Evolutionary conservation across 2,797 vertebrate genomes (phyloP), one percentile per base, ranked within the genome.

Genomic region (Psittacula echo): DNA sequence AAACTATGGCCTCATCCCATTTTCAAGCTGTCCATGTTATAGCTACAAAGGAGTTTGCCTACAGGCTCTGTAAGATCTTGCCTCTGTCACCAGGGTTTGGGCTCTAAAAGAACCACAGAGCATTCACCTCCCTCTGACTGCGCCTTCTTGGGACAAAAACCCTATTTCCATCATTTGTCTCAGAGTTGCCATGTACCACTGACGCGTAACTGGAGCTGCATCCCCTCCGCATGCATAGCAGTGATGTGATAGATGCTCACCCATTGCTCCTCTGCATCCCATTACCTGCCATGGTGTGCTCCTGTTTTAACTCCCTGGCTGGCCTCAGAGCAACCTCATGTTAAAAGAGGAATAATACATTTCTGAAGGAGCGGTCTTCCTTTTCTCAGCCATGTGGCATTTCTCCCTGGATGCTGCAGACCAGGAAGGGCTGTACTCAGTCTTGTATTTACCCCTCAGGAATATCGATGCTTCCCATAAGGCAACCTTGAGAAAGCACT

Each of bases 141-240:
- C 10, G 39, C 9, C 16, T 24, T 68, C 11, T 20, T 44, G 45
- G 13, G 45, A 37, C 8, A 44, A 68, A 86, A 74, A 4, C 10
- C 14, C 51, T 22, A 18, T 64, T 64, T 58, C 8, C 45, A 12
- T 44, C 39, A 24, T 53, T 93, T 79, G 3, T 7, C 37, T 85
- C 23, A 32, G 5, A 70, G 37, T 50, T 73, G 48, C 41, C 45
- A 10, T 1, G 3, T 12, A 10, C 5, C 53, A 32, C 21, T 0
- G 3, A 65, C 27, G 39, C 11, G n/a, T 27, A 58, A 67, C 26
- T 0, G 1, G 62, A 80, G 47, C 58, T 66, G 61, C 24, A 44
- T 3, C 19, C 27, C 7, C 8, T 76, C 41, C 13, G 10, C 0
- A 0, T 30, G 14, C 1, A 0, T 13, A 26, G 37, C 16, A 6